These are phyloP conservation scores for Xenopus borealis DNA, from an alignment of 2,113 vertebrate genomes.

Conservation along the genomic window DNA sequence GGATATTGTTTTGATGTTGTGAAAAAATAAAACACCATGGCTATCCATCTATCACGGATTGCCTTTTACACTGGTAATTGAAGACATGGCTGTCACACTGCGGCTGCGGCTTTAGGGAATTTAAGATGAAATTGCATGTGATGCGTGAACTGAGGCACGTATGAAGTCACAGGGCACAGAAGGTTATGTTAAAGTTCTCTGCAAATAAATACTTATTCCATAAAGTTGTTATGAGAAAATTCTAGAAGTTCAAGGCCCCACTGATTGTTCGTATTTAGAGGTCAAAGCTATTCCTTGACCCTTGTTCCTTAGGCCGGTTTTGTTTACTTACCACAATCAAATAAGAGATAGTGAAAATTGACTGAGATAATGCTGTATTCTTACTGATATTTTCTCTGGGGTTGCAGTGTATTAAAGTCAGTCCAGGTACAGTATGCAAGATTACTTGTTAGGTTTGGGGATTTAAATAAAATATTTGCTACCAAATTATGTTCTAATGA, in stretches of 20 bases:
- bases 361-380: neutral
- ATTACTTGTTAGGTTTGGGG: constrained; percentile 4
- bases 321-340: constrained; percentile 24
- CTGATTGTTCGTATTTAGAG: constrained; percentile 7
- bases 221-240: constrained; percentile 6
- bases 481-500: too few relatives aligned
- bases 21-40: neutral
- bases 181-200: constrained; percentile 6
- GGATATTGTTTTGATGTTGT: constrained; percentile 13
- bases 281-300: constrained; percentile 9
- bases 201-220: constrained; percentile 11
- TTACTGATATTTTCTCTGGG: neutral
- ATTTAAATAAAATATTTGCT: neutral
- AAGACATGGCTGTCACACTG: constrained; percentile 12
- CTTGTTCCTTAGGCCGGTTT: neutral
- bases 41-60: neutral
- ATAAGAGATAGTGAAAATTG: constrained; percentile 17
- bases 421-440: neutral
- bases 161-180: constrained; percentile 11
- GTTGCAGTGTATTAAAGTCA: neutral
- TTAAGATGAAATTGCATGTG: constrained; percentile 11
- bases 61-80: constrained; percentile 10
- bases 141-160: constrained; percentile 1
- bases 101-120: constrained; percentile 27
- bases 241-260: neutral